phyloP scores from a whole-genome alignment of 2,113 vertebrate species.

The Anser cygnoides region DNA sequence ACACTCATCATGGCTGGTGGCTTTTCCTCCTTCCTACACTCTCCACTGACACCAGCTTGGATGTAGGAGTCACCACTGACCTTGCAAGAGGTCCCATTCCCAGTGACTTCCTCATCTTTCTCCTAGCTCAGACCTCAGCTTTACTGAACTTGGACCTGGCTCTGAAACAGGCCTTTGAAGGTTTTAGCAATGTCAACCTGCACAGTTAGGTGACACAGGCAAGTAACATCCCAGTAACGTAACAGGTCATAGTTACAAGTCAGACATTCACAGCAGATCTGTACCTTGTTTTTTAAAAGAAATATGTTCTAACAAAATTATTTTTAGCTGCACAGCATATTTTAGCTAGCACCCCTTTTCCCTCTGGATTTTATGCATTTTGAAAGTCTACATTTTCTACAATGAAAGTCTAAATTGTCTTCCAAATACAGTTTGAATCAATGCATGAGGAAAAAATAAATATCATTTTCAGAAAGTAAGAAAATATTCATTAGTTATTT shows the following conservation, averaged over 20 bases:
- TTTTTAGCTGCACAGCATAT: not conserved
- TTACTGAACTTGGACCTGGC: not conserved
- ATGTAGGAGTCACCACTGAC: not conserved
- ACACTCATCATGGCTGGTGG: not conserved
- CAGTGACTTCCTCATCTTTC: not conserved
- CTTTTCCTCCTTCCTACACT: not conserved
- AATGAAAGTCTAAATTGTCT: slow-evolving; percentile 22
- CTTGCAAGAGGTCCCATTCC: not conserved
- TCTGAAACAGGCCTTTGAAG: not conserved
- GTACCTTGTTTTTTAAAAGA: not conserved
- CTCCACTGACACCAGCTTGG: not conserved
- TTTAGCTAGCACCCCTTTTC: not conserved
- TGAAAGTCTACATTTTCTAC: not conserved
- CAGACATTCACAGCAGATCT: not conserved
- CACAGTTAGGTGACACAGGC: not conserved
- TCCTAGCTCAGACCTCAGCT: not conserved
- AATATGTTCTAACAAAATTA: not conserved
- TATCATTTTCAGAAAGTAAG: not conserved
- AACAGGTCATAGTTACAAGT: not conserved
- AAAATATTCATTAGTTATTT: slow-evolving; percentile 52
- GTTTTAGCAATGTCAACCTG: not conserved
- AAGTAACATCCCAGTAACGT: not conserved
- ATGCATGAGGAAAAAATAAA: slow-evolving; percentile 20
- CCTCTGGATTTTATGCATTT: slow-evolving; percentile 6
- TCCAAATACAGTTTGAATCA: slow-evolving; percentile 8